Evolutionary conservation across 2,797 vertebrate species (phyloP).

Genomic region (Lindbergichthys nudifrons): DNA sequence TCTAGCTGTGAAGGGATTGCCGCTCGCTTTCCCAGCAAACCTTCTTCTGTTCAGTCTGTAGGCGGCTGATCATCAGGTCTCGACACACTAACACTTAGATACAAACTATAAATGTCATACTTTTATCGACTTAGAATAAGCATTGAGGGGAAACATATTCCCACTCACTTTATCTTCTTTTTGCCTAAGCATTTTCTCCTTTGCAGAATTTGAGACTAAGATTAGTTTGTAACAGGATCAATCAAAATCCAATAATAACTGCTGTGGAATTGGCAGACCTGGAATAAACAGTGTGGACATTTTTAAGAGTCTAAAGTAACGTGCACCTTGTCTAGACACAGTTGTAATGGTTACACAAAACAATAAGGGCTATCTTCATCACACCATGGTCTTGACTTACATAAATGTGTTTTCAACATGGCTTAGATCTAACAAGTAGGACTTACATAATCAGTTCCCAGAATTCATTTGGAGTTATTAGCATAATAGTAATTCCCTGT

Average conservation of each 20-base stretch:
- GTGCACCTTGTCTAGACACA: neutral
- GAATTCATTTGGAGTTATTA: neutral
- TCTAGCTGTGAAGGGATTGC: slow-evolving; percentile 48
- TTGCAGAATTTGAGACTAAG: neutral
- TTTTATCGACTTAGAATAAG: neutral
- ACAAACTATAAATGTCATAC: neutral
- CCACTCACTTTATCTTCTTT: neutral
- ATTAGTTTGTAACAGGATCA: neutral
- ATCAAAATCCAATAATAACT: neutral
- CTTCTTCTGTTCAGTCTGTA: slow-evolving; percentile 17
- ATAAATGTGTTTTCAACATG: slow-evolving; percentile 5
- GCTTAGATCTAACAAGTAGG: slow-evolving; percentile 17
- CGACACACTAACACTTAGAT: slow-evolving; percentile 2
- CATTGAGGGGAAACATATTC: neutral
- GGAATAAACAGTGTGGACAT: neutral
- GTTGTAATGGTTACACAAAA: slow-evolving; percentile 4
- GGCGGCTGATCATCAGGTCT: slow-evolving; percentile 19
- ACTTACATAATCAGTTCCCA: slow-evolving; percentile 1
- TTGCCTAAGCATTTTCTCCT: neutral
- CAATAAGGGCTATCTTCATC: neutral
- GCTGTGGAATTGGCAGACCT: neutral
- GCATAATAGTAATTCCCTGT: neutral
- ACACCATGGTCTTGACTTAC: slow-evolving; percentile 2
- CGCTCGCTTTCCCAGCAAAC: slow-evolving; percentile 28
- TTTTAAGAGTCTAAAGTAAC: neutral